A percentile compares a stretch with the other conserved stretches of the same genome.
phyloP scores from a whole-genome alignment of 30 jellyfish, hydroid and myxozoan species.

The Rhopilema esculentum region DNA sequence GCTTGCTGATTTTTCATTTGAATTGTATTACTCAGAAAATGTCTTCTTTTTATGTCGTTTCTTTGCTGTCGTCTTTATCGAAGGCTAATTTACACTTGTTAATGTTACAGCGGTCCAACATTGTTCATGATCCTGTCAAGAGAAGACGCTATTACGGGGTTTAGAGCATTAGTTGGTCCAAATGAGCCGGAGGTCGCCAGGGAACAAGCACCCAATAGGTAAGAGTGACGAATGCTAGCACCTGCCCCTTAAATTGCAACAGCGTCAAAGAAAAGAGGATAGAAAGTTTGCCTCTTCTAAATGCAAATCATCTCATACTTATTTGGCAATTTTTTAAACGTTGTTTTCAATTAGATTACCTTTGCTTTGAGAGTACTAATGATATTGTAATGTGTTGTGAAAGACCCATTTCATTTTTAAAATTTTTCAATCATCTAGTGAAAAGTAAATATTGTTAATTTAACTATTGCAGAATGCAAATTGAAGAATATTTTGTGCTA shows the following conservation, averaged over 20 bases:
- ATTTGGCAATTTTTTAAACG: too few species aligned
- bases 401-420: neutral
- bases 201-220: slow-evolving; percentile 84
- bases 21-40: neutral
- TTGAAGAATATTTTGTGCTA: too few species aligned
- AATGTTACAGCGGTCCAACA: slow-evolving; percentile 85
- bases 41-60: neutral
- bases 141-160: slow-evolving; percentile 94
- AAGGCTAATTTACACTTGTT: neutral
- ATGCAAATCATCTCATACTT: too few species aligned
- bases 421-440: neutral
- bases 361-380: too few species aligned
- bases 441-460: too few species aligned
- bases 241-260: too few species aligned
- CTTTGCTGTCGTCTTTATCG: neutral
- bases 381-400: too few species aligned
- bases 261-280: too few species aligned
- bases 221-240: neutral
- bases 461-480: too few species aligned
- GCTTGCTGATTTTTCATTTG: neutral
- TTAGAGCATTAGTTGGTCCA: slow-evolving; percentile 95
- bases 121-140: slow-evolving; percentile 87
- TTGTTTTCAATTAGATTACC: too few species aligned
- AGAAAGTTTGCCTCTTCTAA: too few species aligned
- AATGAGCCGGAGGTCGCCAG: slow-evolving; percentile 87